Evolutionary conservation across 2,113 vertebrate genomes (phyloP), one percentile per base, ranked within the genome.

Genomic region (Xyliphius kryptos): DNA sequence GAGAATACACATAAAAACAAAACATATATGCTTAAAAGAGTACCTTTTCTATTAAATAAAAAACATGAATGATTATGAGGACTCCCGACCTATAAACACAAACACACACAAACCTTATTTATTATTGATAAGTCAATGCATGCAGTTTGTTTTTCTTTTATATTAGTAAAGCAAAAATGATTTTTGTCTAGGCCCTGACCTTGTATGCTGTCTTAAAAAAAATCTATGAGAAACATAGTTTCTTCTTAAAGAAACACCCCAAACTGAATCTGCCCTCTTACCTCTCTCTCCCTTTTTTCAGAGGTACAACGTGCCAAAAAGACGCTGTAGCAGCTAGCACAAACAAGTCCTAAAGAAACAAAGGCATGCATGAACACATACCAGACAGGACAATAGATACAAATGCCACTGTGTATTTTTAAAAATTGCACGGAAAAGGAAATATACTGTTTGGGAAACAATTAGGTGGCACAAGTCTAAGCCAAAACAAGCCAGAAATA

Each of bases 111-210:
- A 75, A 83, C 81, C 81, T 82, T 75, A 82, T 87, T 75, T 84
- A 86, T 87, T 85, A 87, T 85, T 85, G 82, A 85, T 84, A 76
- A 85, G 78, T 79, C 74, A 71, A 61, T 79, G 81, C 76, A 79
- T 83, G 80, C 72, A 82, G 70, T 73, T 61, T 67, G 51, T 68
- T 75, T 73, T 67, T 63, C 63, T 83, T 84, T 76, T 82, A 82
- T 89, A 86, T 92, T 91, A 91, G 91, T 91, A 91, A 89, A 91
- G 88, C 86, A 90, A 88, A 91, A 90, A 89, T 91, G 88, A 89
- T 91, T 90, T 90, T 86, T 89, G 87, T 88, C 83, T 76, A 79
- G 83, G 83, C 87, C 83, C 80, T 87, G 90, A 92, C 91, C 89
- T 91, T 90, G 88, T 73, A 77, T 83, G 77, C 77, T 68, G 80